Evolutionary conservation across 1,140 invertebrate genomes (phyloP).

Genomic region (Drosophila pallidifrons): DNA sequence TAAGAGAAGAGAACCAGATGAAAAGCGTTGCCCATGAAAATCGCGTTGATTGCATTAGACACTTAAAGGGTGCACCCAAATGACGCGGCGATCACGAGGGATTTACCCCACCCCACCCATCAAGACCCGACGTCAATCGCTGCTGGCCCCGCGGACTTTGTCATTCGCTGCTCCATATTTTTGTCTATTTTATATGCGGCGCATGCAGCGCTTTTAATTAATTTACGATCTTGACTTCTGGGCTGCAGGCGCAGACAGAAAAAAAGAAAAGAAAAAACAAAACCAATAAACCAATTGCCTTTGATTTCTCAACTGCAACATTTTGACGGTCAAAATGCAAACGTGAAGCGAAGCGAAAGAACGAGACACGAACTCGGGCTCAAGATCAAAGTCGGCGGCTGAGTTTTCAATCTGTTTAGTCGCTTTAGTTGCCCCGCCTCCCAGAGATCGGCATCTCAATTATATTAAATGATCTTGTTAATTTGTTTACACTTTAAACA

Average conservation of each 20-base stretch:
- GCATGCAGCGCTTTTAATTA: slow-evolving; percentile 61
- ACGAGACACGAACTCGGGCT: slow-evolving; percentile 25
- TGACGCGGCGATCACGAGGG: slow-evolving; percentile 48
- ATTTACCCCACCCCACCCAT: slow-evolving; percentile 10
- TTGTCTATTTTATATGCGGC: slow-evolving; percentile 59
- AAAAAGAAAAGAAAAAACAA: too few relatives aligned
- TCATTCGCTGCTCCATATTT: slow-evolving; percentile 42
- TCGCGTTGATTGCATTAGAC: slow-evolving; percentile 57
- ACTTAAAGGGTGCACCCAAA: slow-evolving; percentile 42
- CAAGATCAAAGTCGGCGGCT: slow-evolving; percentile 62
- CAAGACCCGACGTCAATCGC: neutral
- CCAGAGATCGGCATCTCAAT: slow-evolving; percentile 69
- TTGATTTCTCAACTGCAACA: slow-evolving; percentile 34
- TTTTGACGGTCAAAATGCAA: slow-evolving; percentile 19
- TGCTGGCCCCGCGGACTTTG: neutral
- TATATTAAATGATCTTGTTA: slow-evolving; percentile 79
- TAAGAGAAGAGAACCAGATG: slow-evolving; percentile 28
- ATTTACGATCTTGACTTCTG: slow-evolving; percentile 66
- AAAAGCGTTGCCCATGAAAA: slow-evolving; percentile 55
- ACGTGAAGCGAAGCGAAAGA: slow-evolving; percentile 5
- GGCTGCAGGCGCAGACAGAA: neutral
- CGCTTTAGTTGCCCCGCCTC: slow-evolving; percentile 33
- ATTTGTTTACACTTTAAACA: slow-evolving; percentile 76
- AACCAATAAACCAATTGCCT: slow-evolving; percentile 24
- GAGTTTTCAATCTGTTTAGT: slow-evolving; percentile 41